These are phyloP conservation scores for Anarhynchus alexandrinus DNA, from an alignment of 2,113 vertebrate genomes.

Conservation along the genomic window DNA sequence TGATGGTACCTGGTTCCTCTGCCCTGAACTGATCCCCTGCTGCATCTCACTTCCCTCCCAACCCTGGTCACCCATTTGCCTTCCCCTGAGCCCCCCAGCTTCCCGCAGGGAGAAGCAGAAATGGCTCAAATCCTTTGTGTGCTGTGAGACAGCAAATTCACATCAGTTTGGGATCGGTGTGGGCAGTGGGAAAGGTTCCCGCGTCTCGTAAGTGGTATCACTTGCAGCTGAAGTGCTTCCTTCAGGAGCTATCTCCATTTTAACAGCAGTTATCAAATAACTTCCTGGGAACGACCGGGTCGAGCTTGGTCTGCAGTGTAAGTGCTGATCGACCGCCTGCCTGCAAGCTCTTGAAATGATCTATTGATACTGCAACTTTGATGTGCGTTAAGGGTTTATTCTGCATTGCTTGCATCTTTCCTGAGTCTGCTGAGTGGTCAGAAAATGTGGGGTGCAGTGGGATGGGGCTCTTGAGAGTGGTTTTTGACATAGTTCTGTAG, in stretches of 20 bases:
- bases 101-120: background rate
- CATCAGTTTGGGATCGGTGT: rapidly evolving
- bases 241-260: background rate
- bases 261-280: constrained; percentile 13
- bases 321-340: background rate
- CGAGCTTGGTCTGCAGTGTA: background rate
- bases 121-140: background rate
- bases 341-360: background rate
- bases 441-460: background rate
- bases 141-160: background rate
- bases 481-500: background rate
- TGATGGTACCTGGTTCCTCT: background rate
- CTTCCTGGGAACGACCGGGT: background rate
- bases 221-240: background rate
- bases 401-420: background rate
- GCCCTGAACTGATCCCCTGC: background rate
- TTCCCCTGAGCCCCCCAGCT: background rate
- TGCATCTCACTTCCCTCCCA: background rate
- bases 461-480: background rate
- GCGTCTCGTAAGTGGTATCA: background rate
- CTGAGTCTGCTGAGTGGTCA: background rate
- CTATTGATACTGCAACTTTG: background rate
- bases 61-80: background rate
- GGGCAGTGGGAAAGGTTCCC: background rate
- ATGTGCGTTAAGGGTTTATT: background rate